Conservation (phyloP, 2,888 invertebrate genomes). For the Quadriops clusia region DNA sequence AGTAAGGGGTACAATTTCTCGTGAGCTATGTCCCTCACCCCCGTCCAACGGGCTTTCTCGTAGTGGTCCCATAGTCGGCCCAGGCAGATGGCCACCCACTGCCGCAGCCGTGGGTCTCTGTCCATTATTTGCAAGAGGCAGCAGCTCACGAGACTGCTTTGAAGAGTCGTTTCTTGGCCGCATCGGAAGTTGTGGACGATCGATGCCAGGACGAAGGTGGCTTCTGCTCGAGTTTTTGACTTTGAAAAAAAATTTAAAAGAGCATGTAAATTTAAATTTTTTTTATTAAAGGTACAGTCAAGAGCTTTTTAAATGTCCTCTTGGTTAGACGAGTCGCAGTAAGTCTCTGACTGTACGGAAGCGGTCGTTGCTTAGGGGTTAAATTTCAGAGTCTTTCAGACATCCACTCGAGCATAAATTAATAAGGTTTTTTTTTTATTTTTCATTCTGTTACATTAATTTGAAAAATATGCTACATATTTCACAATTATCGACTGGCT, state of each 20-base stretch:
- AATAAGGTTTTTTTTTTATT: too few species aligned
- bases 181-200: slow-evolving; percentile 81
- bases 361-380: too few species aligned
- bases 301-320: too few species aligned
- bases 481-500: too few species aligned
- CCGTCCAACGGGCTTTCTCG: slow-evolving; percentile 86
- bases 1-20: slow-evolving; percentile 81
- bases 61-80: slow-evolving; percentile 84
- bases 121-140: slow-evolving; percentile 83
- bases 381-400: too few species aligned
- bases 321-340: too few species aligned
- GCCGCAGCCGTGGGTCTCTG: slow-evolving; percentile 52
- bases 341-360: too few species aligned
- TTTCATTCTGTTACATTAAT: too few species aligned
- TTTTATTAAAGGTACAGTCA: too few species aligned
- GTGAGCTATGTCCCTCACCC: slow-evolving; percentile 90
- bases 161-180: slow-evolving; percentile 83
- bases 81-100: slow-evolving; percentile 88
- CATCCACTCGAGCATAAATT: too few species aligned
- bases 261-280: too few species aligned
- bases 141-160: slow-evolving; percentile 80
- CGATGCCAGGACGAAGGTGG: slow-evolving; percentile 89
- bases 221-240: slow-evolving; percentile 80
- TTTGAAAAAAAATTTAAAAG: slow-evolving; percentile 27
- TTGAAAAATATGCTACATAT: too few species aligned